These are phyloP conservation scores for Salarias fasciatus DNA, from an alignment of 2,797 vertebrate genomes.

Conservation along the genomic window DNA sequence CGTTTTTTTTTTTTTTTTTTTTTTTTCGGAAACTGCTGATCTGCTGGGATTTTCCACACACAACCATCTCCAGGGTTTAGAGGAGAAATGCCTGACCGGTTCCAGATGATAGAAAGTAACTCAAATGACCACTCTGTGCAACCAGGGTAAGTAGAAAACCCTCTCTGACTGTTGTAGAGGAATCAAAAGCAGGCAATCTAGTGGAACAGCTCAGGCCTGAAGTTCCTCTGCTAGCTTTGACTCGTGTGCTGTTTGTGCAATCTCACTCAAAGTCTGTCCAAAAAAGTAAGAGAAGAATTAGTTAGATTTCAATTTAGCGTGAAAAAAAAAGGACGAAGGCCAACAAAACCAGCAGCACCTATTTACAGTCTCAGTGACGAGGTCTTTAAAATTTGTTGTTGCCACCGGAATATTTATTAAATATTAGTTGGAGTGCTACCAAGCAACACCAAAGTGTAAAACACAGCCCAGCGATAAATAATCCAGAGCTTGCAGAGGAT, in stretches of 20 bases:
- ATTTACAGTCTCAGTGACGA: slow-evolving; percentile 18
- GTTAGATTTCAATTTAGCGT: slow-evolving; percentile 3
- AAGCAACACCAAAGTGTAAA: slow-evolving; percentile 44
- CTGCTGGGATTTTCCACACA: no score
- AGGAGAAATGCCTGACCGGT: no score
- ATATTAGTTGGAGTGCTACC: slow-evolving; percentile 21
- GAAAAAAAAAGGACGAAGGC: slow-evolving; percentile 5
- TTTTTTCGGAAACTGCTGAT: no score
- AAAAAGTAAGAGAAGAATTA: background rate
- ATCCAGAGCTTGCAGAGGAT: slow-evolving; percentile 50
- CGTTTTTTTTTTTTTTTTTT: no score
- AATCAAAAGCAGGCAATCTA: slow-evolving; percentile 37
- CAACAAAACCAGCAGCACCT: background rate
- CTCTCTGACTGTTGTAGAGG: slow-evolving; percentile 5
- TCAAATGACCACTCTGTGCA: no score
- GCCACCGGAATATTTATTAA: slow-evolving; percentile 50
- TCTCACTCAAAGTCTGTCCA: slow-evolving; percentile 9
- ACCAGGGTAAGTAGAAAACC: no score
- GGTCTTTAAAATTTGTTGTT: slow-evolving; percentile 28
- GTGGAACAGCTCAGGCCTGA: slow-evolving; percentile 30
- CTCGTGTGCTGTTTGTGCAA: no score
- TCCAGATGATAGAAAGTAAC: no score
- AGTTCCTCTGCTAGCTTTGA: no score
- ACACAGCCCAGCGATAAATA: slow-evolving; percentile 59
- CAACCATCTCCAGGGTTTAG: no score